A percentile compares a stretch with the other conserved stretches of the same genome.
phyloP scores from a whole-genome alignment of 2,113 vertebrate species.

The Rhinoderma darwinii region DNA sequence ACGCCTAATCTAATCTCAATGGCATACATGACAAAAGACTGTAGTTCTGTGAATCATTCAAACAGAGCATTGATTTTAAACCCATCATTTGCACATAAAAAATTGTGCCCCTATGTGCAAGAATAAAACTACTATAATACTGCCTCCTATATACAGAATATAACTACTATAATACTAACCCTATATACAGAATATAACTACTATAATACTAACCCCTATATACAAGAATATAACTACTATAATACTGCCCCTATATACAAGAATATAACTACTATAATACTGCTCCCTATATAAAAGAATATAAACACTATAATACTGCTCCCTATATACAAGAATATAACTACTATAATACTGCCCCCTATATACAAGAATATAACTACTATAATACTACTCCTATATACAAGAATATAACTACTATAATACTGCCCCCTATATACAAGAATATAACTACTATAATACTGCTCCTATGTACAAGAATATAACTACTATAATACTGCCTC shows the following conservation, averaged over 20 bases:
- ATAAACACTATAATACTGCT: neutral
- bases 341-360: neutral
- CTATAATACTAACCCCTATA: neutral
- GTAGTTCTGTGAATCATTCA: no score
- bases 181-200: neutral
- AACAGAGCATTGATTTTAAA: no score
- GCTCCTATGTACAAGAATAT: neutral
- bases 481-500: neutral
- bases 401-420: slow-evolving; percentile 11
- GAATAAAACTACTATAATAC: no score
- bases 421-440: neutral
- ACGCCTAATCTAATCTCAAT: no score
- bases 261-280: neutral
- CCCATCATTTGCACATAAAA: no score
- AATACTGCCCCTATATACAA: neutral
- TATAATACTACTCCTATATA: neutral
- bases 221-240: slow-evolving; percentile 1
- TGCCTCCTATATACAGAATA: no score
- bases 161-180: no score
- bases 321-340: slow-evolving; percentile 7
- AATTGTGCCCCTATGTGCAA: no score
- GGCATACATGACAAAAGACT: no score
- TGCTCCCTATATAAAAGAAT: neutral
- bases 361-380: slow-evolving; percentile 4
- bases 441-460: slow-evolving; percentile 12